Percentiles rank a stretch among this genome's conserved stretches.
These are phyloP conservation scores for Halcyon badia DNA, from an alignment of 2,797 vertebrate genomes.

Conservation along the genomic window DNA sequence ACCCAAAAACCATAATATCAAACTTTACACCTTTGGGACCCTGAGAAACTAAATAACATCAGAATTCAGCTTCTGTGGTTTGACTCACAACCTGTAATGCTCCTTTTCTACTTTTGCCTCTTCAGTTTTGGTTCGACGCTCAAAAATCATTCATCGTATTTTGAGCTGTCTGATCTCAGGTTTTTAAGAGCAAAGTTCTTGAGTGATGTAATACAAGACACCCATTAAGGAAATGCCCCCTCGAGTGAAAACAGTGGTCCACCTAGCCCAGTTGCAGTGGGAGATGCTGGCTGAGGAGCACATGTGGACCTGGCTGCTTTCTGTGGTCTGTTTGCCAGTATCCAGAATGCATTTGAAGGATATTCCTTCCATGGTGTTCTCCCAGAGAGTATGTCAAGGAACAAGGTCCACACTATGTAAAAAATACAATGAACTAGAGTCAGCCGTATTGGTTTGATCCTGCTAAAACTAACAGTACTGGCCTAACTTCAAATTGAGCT, in stretches of 20 bases:
- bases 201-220: not conserved
- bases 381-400: rapidly evolving
- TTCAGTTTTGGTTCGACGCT: not conserved
- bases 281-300: not conserved
- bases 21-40: not conserved
- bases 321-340: not conserved
- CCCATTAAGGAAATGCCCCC: not conserved
- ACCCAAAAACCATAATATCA: rapidly evolving
- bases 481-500: not conserved
- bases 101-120: not conserved
- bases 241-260: not conserved
- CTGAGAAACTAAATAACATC: not conserved
- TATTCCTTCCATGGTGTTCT: not conserved
- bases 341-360: not conserved
- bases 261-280: not conserved
- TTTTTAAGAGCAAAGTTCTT: not conserved
- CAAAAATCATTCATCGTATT: not conserved
- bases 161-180: not conserved
- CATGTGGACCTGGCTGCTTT: rapidly evolving
- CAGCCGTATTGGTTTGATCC: not conserved
- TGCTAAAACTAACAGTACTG: not conserved
- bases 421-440: not conserved
- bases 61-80: not conserved
- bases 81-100: not conserved
- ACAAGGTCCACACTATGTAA: not conserved